These are phyloP conservation scores for Plestiodon gilberti DNA, from an alignment of 2,113 vertebrate species.

Conservation along the genomic window DNA sequence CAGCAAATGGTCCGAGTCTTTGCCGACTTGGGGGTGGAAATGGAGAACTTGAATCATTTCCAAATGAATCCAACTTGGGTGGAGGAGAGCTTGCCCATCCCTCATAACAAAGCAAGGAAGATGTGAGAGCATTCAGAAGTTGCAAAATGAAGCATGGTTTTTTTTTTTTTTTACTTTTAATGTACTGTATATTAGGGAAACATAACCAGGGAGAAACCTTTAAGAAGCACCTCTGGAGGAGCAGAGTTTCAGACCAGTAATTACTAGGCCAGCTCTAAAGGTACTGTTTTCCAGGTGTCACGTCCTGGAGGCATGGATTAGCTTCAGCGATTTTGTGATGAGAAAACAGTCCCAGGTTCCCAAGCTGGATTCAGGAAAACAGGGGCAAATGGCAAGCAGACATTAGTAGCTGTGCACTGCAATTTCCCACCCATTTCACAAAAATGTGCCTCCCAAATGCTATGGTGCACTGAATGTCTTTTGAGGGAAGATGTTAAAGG, in stretches of 20 bases:
- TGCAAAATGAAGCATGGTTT: not conserved
- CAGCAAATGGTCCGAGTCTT: too few relatives aligned
- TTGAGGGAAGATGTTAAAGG: too few relatives aligned
- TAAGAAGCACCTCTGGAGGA: not conserved
- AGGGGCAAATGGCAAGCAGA: not conserved
- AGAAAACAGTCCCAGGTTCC: rapidly evolving
- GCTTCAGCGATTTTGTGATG: not conserved
- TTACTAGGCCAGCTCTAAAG: not conserved
- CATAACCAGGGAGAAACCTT: not conserved
- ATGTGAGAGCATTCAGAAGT: not conserved
- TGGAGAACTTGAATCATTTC: too few relatives aligned
- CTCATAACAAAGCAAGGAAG: too few relatives aligned
- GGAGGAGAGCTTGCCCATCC: too few relatives aligned
- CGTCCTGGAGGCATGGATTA: not conserved
- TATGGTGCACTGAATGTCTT: not conserved
- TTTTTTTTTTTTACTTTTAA: not conserved
- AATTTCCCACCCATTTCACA: rapidly evolving
- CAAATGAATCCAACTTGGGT: too few relatives aligned
- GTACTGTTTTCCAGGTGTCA: not conserved
- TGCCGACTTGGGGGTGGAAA: too few relatives aligned
- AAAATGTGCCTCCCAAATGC: rapidly evolving
- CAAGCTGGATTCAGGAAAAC: not conserved
- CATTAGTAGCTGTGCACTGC: not conserved
- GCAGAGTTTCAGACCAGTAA: not conserved
- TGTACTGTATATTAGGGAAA: not conserved